These are phyloP conservation scores for Tupiocoris notatus DNA, from an alignment of 2,888 invertebrate species.

Conservation along the genomic window DNA sequence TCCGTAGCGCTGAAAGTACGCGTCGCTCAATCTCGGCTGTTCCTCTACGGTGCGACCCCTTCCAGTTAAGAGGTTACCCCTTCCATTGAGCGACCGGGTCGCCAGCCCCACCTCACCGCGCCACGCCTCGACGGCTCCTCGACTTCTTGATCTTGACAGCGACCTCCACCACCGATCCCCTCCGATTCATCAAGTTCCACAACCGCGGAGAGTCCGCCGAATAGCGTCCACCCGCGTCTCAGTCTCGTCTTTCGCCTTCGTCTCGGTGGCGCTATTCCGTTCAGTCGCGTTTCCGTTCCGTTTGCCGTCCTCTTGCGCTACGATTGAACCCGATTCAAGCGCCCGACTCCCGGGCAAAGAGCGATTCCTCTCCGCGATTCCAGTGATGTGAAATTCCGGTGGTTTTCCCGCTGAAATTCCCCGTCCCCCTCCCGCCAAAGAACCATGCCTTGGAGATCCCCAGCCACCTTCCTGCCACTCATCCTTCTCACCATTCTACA, in stretches of 20 bases:
- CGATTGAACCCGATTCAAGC: neutral
- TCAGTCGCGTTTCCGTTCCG: neutral
- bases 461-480: conserved; percentile 15
- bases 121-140: neutral
- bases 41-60: too few relatives aligned
- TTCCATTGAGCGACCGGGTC: neutral
- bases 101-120: neutral
- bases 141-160: neutral
- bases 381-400: neutral
- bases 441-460: conserved; percentile 36
- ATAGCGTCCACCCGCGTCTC: neutral
- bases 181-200: neutral
- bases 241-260: neutral
- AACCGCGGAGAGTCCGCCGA: neutral
- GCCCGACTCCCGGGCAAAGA: neutral
- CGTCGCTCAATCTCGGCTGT: too few relatives aligned
- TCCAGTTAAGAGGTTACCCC: neutral
- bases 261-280: neutral
- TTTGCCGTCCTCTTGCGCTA: neutral
- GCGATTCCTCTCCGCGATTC: neutral
- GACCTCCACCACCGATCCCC: neutral
- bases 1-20: too few relatives aligned
- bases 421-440: neutral
- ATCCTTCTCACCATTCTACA: conserved; percentile 25
- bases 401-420: neutral